Evolutionary conservation across 2,888 invertebrate genomes (phyloP).

Genomic region (Zelleria hepariella): DNA sequence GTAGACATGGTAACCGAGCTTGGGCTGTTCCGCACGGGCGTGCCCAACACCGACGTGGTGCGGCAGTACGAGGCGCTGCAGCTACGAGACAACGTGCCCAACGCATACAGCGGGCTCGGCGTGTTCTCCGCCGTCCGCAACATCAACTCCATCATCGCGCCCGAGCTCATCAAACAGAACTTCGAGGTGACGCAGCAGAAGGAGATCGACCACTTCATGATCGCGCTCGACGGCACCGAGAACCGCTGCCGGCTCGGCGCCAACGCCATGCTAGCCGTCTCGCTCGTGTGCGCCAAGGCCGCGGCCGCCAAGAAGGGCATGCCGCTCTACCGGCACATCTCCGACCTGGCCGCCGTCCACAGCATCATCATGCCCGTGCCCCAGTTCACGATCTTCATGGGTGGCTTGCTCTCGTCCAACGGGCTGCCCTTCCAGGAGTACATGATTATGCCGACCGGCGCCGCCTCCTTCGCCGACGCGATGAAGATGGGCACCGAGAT

Average conservation of each 20-base stretch:
- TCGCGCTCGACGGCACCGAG: conserved; percentile 94
- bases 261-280: conserved; percentile 96
- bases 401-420: conserved; percentile 97
- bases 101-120: conserved; percentile 92
- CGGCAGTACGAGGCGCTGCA: conserved; percentile 96
- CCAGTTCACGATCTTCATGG: conserved; percentile 97
- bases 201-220: conserved; percentile 88
- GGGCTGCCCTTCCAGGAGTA: conserved; percentile 97
- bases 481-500: conserved; percentile 98
- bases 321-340: conserved; percentile 92
- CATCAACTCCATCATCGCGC: conserved; percentile 86
- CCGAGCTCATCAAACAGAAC: conserved; percentile 83
- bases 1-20: conserved; percentile 87
- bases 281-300: conserved; percentile 95
- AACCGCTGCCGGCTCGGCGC: conserved; percentile 96
- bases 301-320: conserved; percentile 95
- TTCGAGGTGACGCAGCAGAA: conserved; percentile 92
- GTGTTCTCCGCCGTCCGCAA: conserved; percentile 92
- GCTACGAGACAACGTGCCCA: conserved; percentile 89
- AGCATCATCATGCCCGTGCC: conserved; percentile 95
- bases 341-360: conserved; percentile 92
- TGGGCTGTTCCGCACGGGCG: conserved; percentile 92
- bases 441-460: conserved; percentile 93
- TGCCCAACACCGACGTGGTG: conserved; percentile 96
- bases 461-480: conserved; percentile 91